Conservation (phyloP, 2,797 vertebrate genomes). For the Cynopterus sphinx region DNA sequence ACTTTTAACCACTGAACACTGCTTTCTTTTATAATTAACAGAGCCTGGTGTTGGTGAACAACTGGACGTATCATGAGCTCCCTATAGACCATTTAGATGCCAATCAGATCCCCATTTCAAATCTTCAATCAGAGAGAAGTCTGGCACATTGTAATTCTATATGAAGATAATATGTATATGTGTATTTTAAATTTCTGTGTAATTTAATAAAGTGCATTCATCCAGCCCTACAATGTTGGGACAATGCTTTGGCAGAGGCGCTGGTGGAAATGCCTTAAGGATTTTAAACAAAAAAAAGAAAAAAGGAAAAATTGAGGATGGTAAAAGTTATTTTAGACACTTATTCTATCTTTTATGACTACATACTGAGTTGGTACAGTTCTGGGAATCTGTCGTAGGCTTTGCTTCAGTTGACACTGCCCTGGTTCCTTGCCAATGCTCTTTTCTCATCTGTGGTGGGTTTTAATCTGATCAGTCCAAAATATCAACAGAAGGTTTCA, state of each 20-base stretch:
- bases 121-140: not conserved
- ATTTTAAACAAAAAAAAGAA: not conserved
- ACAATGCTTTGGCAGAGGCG: not conserved
- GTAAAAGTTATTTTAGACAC: not conserved
- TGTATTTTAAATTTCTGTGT: not conserved
- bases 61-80: not conserved
- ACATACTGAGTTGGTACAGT: accelerated
- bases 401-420: not conserved
- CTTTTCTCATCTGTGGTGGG: not conserved
- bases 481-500: not conserved
- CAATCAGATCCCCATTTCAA: not conserved
- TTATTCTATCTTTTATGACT: not conserved
- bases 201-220: not conserved
- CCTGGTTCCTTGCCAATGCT: not conserved
- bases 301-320: not conserved
- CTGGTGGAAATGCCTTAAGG: not conserved
- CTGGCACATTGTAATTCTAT: not conserved
- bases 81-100: not conserved
- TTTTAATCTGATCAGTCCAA: not conserved
- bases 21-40: not conserved
- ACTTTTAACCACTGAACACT: not conserved
- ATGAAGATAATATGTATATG: not conserved
- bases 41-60: not conserved
- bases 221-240: not conserved
- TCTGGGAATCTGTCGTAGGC: not conserved